A percentile compares a stretch with the other conserved stretches of the same genome.
These are phyloP conservation scores for Stylophora pistillata DNA, from an alignment of 64 coral and sea anemone species.

Conservation along the genomic window DNA sequence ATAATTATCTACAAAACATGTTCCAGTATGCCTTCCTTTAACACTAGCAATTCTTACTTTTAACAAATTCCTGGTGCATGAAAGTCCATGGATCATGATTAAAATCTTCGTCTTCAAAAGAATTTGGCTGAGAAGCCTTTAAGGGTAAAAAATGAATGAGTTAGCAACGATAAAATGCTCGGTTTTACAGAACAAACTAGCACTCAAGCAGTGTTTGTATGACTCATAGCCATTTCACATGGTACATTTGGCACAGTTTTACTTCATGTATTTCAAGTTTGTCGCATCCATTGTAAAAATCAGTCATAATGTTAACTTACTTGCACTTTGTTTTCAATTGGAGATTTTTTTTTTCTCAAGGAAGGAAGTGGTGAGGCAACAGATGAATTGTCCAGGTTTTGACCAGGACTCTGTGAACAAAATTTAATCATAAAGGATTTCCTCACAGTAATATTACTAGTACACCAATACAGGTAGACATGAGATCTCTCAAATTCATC, in stretches of 20 bases:
- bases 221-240: too few species aligned
- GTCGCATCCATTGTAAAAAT: too few species aligned
- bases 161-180: too few species aligned
- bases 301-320: not conserved
- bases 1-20: not conserved
- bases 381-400: conserved; percentile 28
- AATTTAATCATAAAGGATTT: not conserved
- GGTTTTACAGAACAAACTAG: too few species aligned
- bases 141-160: not conserved
- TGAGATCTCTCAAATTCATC: too few species aligned
- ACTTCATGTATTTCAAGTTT: too few species aligned
- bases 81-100: conserved; percentile 71
- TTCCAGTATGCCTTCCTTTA: not conserved
- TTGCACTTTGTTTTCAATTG: conserved; percentile 50
- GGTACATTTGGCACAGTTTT: too few species aligned
- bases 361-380: conserved; percentile 55
- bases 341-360: conserved; percentile 8
- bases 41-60: conserved; percentile 15
- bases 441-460: not conserved
- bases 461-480: too few species aligned
- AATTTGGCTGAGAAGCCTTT: conserved; percentile 15
- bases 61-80: conserved; percentile 71
- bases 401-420: conserved; percentile 54
- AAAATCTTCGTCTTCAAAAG: conserved; percentile 89
- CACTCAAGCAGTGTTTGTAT: too few species aligned